A percentile compares a stretch with the other conserved stretches of the same genome.
These are phyloP conservation scores for Liasis olivaceus DNA, from an alignment of 2,797 vertebrate species.

Conservation along the genomic window DNA sequence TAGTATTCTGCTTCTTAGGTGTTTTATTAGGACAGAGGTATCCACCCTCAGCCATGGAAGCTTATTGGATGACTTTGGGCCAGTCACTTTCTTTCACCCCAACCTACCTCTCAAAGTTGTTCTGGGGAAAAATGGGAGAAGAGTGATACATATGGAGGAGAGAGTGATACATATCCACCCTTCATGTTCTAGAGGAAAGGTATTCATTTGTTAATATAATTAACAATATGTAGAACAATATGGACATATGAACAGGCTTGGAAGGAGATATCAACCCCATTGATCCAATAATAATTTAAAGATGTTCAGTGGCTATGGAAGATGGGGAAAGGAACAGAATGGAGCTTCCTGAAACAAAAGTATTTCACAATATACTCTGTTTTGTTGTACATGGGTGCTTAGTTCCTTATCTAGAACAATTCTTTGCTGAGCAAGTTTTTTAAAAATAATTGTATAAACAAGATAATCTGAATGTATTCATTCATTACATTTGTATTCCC, in stretches of 20 bases:
- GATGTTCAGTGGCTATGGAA: background rate
- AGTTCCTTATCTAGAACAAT: background rate
- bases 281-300: too few species aligned
- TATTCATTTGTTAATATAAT: background rate
- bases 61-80: background rate
- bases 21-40: background rate
- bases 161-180: background rate
- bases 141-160: background rate
- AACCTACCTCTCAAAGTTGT: background rate
- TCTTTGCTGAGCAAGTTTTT: background rate
- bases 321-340: background rate
- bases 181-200: background rate
- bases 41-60: background rate
- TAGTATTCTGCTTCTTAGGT: background rate
- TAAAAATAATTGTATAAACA: background rate
- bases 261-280: too few species aligned
- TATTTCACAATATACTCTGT: background rate
- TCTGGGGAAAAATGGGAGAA: background rate
- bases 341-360: background rate
- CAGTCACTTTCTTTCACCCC: background rate
- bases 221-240: background rate
- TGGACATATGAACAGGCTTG: background rate
- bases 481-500: background rate
- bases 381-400: too few species aligned
- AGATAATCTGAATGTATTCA: background rate